phyloP scores from a whole-genome alignment of 92 coral and sea anemone species.

The Porites divaricata region DNA sequence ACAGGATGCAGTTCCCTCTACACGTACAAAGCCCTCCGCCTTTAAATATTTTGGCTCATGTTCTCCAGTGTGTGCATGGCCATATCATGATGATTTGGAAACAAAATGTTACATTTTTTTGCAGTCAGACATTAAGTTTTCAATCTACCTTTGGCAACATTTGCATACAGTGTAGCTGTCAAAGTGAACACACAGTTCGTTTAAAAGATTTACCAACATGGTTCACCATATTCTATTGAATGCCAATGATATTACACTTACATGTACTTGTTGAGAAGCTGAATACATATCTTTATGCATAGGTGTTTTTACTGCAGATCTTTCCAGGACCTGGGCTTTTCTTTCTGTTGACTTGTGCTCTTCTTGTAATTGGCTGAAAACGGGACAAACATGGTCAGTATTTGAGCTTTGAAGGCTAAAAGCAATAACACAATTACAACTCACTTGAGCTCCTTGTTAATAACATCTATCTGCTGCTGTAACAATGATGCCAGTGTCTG shows the following conservation, averaged over 20 bases:
- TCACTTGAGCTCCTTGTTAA: slow-evolving; percentile 88
- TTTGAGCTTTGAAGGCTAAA: not conserved
- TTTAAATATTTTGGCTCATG: too few species aligned
- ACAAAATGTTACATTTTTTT: too few species aligned
- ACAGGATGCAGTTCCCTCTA: too few species aligned
- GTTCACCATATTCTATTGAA: not conserved
- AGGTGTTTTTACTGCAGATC: slow-evolving; percentile 56
- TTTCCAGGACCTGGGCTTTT: slow-evolving; percentile 76
- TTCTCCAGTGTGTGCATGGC: too few species aligned
- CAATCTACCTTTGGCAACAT: too few species aligned
- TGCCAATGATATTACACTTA: not conserved
- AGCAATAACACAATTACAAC: not conserved
- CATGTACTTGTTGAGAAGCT: slow-evolving; percentile 21
- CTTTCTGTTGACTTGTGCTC: slow-evolving; percentile 84
- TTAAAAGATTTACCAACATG: too few species aligned
- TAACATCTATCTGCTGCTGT: slow-evolving; percentile 97
- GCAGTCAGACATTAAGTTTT: too few species aligned
- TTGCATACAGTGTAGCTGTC: too few species aligned
- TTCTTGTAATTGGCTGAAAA: slow-evolving; percentile 76
- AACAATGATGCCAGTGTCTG: slow-evolving; percentile 88
- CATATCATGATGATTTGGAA: too few species aligned
- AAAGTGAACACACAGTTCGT: too few species aligned
- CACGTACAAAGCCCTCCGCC: too few species aligned
- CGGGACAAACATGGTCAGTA: not conserved
- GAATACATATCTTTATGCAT: slow-evolving; percentile 31